Evolutionary conservation across 2,888 invertebrate genomes (phyloP).

Genomic region (Acanthosepion esculentum): DNA sequence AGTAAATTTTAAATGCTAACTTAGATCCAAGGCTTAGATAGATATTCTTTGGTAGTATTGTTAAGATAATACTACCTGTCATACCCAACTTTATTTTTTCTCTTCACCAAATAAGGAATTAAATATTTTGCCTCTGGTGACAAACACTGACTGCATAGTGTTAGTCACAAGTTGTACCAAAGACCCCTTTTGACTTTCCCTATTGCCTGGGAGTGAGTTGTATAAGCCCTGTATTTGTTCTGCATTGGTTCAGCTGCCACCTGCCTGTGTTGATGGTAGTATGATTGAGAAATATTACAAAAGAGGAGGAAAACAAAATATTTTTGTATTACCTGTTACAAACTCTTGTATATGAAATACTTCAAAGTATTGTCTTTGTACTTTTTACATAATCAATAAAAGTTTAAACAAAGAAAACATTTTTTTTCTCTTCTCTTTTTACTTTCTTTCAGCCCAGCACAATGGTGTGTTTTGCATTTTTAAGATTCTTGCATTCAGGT

Average conservation of each 20-base stretch:
- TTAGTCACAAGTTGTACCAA: neutral
- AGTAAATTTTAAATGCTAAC: neutral
- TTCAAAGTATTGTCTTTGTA: conserved; percentile 33
- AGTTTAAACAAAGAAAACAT: neutral
- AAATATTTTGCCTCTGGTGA: too few relatives aligned
- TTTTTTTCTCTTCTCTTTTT: neutral
- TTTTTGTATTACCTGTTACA: conserved; percentile 18
- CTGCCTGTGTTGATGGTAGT: neutral
- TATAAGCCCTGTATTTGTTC: too few relatives aligned
- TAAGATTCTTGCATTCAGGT: neutral
- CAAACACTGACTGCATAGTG: neutral
- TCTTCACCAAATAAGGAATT: too few relatives aligned
- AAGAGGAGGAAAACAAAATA: neutral
- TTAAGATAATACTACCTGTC: neutral
- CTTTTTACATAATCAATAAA: conserved; percentile 33
- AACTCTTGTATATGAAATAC: conserved; percentile 33
- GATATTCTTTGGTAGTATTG: neutral
- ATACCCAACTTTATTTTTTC: neutral
- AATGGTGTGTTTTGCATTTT: too few relatives aligned
- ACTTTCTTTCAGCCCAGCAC: neutral
- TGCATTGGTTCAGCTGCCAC: conserved; percentile 22
- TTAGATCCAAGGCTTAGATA: neutral
- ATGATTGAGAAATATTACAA: neutral
- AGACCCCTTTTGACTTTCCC: neutral
- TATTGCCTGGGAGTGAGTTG: too few relatives aligned